Conservation (phyloP, 2,113 vertebrate species). For the Pollimyrus isidori region DNA sequence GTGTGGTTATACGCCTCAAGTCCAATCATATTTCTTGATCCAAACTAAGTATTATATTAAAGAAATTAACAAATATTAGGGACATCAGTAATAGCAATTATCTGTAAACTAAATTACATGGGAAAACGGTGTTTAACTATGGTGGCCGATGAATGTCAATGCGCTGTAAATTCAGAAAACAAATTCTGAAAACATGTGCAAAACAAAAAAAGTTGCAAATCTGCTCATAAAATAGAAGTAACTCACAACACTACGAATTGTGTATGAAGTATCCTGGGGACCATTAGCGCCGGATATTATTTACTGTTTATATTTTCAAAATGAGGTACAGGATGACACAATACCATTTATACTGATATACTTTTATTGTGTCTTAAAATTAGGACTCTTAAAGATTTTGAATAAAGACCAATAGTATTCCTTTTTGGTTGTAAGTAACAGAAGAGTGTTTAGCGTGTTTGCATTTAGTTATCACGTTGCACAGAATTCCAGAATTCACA, state of each 20-base stretch:
- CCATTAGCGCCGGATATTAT: neutral
- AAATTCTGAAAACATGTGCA: neutral
- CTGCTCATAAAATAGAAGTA: neutral
- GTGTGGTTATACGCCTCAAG: too few relatives aligned
- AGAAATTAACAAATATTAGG: too few relatives aligned
- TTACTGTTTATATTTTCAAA: neutral
- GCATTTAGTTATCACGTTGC: too few relatives aligned
- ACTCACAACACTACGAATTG: neutral
- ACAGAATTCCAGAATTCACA: neutral
- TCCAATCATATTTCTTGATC: too few relatives aligned
- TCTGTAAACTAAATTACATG: neutral
- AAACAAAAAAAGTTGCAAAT: neutral
- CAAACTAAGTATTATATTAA: too few relatives aligned
- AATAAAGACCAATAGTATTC: neutral
- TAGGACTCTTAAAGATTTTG: neutral
- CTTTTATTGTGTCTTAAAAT: neutral
- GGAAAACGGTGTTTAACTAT: neutral
- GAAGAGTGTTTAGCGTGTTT: too few relatives aligned
- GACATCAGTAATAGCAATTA: too few relatives aligned
- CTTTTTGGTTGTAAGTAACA: neutral
- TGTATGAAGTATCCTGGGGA: too few relatives aligned
- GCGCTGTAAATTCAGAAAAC: neutral
- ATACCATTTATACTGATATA: neutral
- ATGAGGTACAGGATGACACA: neutral
- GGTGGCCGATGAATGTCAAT: neutral